Conservation (phyloP, 2,797 vertebrate genomes). For the Tapirus indicus region DNA sequence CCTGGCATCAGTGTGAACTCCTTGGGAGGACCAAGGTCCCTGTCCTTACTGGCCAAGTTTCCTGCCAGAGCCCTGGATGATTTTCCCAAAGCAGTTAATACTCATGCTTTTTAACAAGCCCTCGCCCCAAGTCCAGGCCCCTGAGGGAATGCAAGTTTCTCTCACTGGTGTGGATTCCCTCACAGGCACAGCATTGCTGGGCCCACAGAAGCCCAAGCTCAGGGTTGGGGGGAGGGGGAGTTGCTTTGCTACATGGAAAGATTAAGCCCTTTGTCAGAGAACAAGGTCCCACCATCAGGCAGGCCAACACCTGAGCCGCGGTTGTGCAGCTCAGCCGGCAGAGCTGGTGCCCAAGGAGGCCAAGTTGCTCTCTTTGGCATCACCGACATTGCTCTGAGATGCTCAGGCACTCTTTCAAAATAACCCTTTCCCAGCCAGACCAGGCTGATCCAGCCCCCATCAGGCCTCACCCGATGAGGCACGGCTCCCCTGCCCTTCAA, state of each 20-base stretch:
- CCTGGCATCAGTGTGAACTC: neutral
- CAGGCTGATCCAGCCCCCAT: conserved; percentile 14
- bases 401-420: conserved; percentile 79
- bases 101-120: conserved; percentile 10
- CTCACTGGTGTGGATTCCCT: conserved; percentile 23
- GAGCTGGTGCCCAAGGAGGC: conserved; percentile 66
- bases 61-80: conserved; percentile 24
- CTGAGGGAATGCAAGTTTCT: conserved; percentile 6
- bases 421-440: conserved; percentile 50
- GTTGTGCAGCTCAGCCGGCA: neutral
- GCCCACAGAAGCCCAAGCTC: conserved; percentile 66
- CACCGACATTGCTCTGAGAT: conserved; percentile 76
- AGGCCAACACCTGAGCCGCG: conserved; percentile 76
- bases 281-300: conserved; percentile 88
- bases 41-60: conserved; percentile 23
- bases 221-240: conserved; percentile 19
- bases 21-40: neutral
- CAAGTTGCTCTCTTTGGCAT: conserved; percentile 80
- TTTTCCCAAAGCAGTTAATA: conserved; percentile 33
- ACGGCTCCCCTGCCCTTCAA: neutral
- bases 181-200: conserved; percentile 74
- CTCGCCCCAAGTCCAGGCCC: neutral
- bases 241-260: conserved; percentile 85
- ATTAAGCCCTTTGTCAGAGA: conserved; percentile 90
- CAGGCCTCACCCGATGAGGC: neutral